A percentile compares a stretch with the other conserved stretches of the same genome.
Conservation (phyloP, 2,113 vertebrate species). For the human region GRCh38 chr3:1904501-1905000, state of each 20-base stretch:
- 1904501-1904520: background rate
- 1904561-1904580: background rate
- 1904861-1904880: background rate
- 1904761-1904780: background rate
- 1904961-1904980: rapidly evolving
- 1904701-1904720: background rate
- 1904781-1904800: background rate
- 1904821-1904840: background rate
- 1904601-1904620: background rate
- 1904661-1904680: background rate
- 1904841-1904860: background rate
- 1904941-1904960: background rate
- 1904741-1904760: background rate
- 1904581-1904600: background rate
- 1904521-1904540: background rate
- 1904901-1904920: background rate
- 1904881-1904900: background rate
- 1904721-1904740: background rate
- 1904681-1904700: background rate
- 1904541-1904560: background rate
- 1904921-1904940: background rate
- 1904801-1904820: background rate
- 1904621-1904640: background rate
- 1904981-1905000: background rate
- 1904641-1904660: background rate